Evolutionary conservation across 2,113 vertebrate species (phyloP), one percentile per base, ranked within the genome.

Genomic region (Grantiella picta): DNA sequence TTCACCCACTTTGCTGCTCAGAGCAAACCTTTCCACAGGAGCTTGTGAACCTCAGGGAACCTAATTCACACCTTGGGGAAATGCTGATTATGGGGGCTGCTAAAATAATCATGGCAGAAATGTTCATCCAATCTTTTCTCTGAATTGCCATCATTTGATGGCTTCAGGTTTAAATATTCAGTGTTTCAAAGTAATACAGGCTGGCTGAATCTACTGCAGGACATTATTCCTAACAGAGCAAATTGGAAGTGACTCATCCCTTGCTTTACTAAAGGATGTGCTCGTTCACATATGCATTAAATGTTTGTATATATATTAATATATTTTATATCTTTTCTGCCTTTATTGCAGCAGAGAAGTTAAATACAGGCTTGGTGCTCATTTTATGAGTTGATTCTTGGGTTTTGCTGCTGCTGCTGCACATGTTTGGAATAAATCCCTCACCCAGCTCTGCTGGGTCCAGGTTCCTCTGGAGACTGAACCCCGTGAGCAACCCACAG

Each of bases 371-470:
- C 15, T 57, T 29, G 24, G 7, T 47, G 38, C 14, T 56, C 19
- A 31, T 53, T 59, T 8, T 35, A 3, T 53, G 47, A 10, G 1
- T 29, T 65, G 5, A 56, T 81, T 38, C 47, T 59, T 49, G 49
- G 36, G 24, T 8, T 87, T 79, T 4, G 4, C 40, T 71, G 69
- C 60, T 71, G 69, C 60, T 77, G 10, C 25, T 40, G 1, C 29
- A 10, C 0, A 0, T 12, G 19, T 66, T 56, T 54, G 33, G 35
- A 79, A 13, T 10, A 15, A 69, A 24, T 21, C 18, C 5, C 45
- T 53, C 8, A 1, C 45, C 77, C 23, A 3, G 7, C 28, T 82
- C 45, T 57, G 66, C 59, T 94, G 70, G 78, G 22, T 52, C 38
- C 4, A 0, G 69, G 40, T 21, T 79, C 61, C 94, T 95, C 25